Percentiles rank a stretch among this genome's conserved stretches.
phyloP scores from a whole-genome alignment of 2,113 vertebrate genomes.

The Cavia porcellus region DNA sequence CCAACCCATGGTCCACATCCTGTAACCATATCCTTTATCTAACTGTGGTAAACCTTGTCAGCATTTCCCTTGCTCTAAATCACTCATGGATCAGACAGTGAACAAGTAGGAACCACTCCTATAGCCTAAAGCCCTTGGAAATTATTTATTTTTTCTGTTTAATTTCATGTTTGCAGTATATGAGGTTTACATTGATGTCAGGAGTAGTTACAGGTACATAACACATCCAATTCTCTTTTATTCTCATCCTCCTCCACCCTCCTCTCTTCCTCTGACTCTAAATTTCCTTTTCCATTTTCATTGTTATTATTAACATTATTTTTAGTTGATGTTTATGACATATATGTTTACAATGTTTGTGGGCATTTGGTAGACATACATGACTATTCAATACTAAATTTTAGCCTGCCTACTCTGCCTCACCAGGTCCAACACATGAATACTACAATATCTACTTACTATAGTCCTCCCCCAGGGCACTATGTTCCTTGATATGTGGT shows the following conservation, averaged over 20 bases:
- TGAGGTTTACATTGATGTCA: background rate
- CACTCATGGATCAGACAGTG: background rate
- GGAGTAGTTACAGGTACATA: background rate
- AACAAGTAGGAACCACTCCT: background rate
- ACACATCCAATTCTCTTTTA: background rate
- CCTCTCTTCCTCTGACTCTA: background rate
- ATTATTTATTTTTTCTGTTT: background rate
- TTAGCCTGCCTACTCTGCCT: background rate
- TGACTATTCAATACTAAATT: background rate
- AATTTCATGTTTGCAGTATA: background rate
- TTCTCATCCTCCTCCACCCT: background rate
- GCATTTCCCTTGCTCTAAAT: background rate
- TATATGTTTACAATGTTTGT: background rate
- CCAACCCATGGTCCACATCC: background rate
- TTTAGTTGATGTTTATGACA: background rate
- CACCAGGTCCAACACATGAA: background rate
- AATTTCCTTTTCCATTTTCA: background rate
- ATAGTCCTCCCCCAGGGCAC: background rate
- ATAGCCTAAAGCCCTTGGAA: background rate
- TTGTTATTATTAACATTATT: background rate
- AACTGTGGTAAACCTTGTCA: background rate
- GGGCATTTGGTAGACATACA: background rate
- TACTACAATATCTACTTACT: background rate
- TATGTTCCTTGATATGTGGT: rapidly evolving
- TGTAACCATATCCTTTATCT: background rate